Evolutionary conservation across 2,797 vertebrate species (phyloP).

Genomic region (Podarcis lilfordi): DNA sequence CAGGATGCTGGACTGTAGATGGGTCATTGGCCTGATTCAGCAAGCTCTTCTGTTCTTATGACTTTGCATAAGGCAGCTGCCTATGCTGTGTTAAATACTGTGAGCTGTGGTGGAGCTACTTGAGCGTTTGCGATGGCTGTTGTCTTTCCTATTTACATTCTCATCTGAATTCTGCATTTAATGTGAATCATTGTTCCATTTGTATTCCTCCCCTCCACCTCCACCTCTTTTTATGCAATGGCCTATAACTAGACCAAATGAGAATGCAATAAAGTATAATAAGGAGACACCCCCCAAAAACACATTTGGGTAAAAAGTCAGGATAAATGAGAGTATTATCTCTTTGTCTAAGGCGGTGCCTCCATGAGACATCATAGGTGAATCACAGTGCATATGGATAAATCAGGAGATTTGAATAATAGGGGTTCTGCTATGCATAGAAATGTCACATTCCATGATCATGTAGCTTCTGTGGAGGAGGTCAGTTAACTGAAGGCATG

Average conservation of each 20-base stretch:
- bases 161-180: background rate
- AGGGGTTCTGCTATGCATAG: background rate
- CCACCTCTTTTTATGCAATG: background rate
- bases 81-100: background rate
- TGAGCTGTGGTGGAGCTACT: background rate
- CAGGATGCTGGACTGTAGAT: background rate
- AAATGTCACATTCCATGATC: too few species aligned
- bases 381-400: background rate
- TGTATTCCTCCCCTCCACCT: too few species aligned
- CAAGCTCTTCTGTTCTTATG: too few species aligned
- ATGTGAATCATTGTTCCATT: background rate
- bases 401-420: background rate
- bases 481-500: background rate
- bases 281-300: background rate
- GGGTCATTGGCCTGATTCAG: background rate
- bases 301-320: background rate
- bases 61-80: background rate
- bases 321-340: background rate
- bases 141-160: background rate
- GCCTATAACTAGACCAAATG: background rate
- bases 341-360: background rate
- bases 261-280: background rate
- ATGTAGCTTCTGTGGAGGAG: background rate
- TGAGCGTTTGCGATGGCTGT: background rate
- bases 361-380: background rate